Percentiles rank a stretch among this genome's conserved stretches.
Evolutionary conservation across 2,113 vertebrate genomes (phyloP).

Genomic region (Columba janthina): DNA sequence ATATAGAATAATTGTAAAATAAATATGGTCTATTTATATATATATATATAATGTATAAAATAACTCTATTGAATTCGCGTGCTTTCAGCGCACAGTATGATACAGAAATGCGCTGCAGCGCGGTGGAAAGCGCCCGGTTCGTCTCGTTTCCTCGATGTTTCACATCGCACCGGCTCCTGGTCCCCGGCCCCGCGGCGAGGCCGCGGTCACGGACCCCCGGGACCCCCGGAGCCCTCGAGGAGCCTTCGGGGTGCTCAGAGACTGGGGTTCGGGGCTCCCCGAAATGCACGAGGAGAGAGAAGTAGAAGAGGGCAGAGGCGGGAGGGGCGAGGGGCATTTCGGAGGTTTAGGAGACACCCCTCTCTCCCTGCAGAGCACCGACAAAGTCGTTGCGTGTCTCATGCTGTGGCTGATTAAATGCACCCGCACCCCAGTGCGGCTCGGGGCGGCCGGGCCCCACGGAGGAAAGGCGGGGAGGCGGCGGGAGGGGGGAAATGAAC

Average conservation of each 20-base stretch:
- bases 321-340: background rate
- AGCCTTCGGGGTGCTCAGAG: background rate
- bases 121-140: background rate
- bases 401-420: background rate
- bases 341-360: background rate
- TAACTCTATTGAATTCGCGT: rapidly evolving
- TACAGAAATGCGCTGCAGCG: background rate
- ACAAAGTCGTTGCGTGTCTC: background rate
- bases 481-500: too few relatives aligned
- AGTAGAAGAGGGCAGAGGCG: background rate
- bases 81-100: rapidly evolving
- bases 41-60: background rate
- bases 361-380: background rate
- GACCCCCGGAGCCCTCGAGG: background rate
- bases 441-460: background rate
- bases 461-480: background rate
- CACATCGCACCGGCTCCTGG: background rate
- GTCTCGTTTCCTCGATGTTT: background rate
- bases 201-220: rapidly evolving
- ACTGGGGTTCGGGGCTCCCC: background rate
- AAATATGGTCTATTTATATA: background rate
- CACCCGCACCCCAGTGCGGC: background rate
- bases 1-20: background rate
- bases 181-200: background rate
- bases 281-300: background rate